These are phyloP conservation scores for Ormyrus thymus DNA, from an alignment of 2,888 invertebrate genomes.

Conservation along the genomic window DNA sequence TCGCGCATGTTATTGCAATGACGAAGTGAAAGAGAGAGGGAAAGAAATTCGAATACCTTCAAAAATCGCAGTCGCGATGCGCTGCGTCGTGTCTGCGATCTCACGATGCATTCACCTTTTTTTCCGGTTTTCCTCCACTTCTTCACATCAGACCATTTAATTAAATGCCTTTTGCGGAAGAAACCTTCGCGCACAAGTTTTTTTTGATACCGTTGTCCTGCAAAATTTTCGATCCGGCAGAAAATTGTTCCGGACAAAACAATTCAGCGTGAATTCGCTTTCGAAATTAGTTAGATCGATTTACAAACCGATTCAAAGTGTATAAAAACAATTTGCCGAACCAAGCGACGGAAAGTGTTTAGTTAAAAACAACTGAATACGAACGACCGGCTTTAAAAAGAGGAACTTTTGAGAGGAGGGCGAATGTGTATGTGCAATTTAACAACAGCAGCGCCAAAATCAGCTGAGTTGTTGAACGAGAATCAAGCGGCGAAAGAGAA, in stretches of 20 bases:
- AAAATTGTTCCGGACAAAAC: too few relatives aligned
- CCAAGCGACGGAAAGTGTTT: background rate
- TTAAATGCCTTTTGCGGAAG: background rate
- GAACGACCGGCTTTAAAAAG: slow-evolving; percentile 38
- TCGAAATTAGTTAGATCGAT: too few relatives aligned
- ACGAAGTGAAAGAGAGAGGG: slow-evolving; percentile 25
- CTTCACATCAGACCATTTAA: background rate
- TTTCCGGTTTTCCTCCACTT: background rate
- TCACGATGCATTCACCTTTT: background rate
- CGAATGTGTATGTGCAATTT: background rate
- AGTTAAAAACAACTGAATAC: slow-evolving; percentile 22
- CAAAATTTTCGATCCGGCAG: background rate
- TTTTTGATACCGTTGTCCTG: background rate
- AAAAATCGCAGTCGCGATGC: slow-evolving; percentile 38
- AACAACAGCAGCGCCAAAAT: slow-evolving; percentile 48
- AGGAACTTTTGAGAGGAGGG: slow-evolving; percentile 9
- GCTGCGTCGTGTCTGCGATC: background rate
- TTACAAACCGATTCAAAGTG: too few relatives aligned
- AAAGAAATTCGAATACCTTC: slow-evolving; percentile 32
- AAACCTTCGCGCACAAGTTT: background rate
- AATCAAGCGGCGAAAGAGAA: slow-evolving; percentile 1
- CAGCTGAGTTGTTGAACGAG: slow-evolving; percentile 25
- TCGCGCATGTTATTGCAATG: slow-evolving; percentile 52
- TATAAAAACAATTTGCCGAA: background rate
- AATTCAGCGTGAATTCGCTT: too few relatives aligned